Evolutionary conservation across 2,888 invertebrate species (phyloP), one percentile per base, ranked within the genome.

Genomic region (Oxycera nigricornis): DNA sequence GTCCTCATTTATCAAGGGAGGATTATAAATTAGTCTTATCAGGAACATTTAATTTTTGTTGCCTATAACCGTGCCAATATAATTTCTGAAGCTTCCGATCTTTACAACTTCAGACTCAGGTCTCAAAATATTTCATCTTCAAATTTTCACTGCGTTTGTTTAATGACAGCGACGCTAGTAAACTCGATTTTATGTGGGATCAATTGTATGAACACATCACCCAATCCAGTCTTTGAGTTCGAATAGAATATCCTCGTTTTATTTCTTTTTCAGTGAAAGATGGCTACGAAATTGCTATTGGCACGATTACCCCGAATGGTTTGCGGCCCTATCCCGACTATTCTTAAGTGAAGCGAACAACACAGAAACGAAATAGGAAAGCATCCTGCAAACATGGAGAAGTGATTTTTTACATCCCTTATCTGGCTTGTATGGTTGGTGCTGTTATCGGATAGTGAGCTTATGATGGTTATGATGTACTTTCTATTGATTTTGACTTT

Each of bases 11-110:
- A 59, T 59, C 59, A 59, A n/a, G 28, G 24, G 2, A 3, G 28
- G 26, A 59, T 59, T 59, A 59, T 59, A 59, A 59, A 59, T 59
- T 59, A 59, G 59, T n/a, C 59, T 59, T 59, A 59, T 59, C 59
- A 59, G 59, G 30, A 28, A 28, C 59, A 59, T 59, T 59, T 28
- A 14, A 59, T 4, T 59, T 59, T 59, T 59, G 59, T 59, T 59
- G 26, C 59, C n/a, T 28, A 59, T 26, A 59, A 28, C 28, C 59
- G 9, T 59, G 59, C 59, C 59, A 59, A 59, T 24, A 59, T 28
- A 59, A 59, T 59, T 55, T 55, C 28, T 11, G 46, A 46, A 46
- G 14, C 46, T 14, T n/a, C n/a, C n/a, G n/a, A n/a, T n/a, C n/a
- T 2, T 46, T 46, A 17, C 17, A 14, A 7, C n/a, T 46, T 35